Base-by-base conservation (phyloP, 1,140 invertebrate species). In the Trichonephila clavipes region DNA sequence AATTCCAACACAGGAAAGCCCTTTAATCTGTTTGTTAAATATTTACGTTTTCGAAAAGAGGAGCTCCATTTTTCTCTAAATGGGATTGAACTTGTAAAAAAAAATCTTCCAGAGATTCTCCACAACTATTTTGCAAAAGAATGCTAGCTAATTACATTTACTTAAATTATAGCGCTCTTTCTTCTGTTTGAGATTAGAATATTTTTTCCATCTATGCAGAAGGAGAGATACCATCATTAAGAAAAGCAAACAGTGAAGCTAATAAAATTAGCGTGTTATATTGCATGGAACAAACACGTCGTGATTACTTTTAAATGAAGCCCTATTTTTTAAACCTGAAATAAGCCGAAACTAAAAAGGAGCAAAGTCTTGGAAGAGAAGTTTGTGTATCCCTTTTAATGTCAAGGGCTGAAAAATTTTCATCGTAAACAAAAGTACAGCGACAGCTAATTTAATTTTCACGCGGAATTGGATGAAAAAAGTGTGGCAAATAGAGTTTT, bases 221-320 rank as follows among this genome's bases (percentile, higher is more conserved):
- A 85, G 83, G 19, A 21, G 44, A 59, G 83, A 85, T 85, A 59
- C 83, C n/a, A 85, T 85, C 83, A 85, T 85, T 59, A 85, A 85
- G 51, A 85, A 59, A 85, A 85, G 83, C 24, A 85, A 85, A 85
- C 83, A 85, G 21, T 14, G 44, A 85, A 61, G 44, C 24, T 85
- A 85, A 85, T 85, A 58, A 61, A 85, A 85, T 85, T 85, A 85
- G 83, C n/a, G 58, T 85, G 58, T 59, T 77, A 77, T 77, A 77
- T 77, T 77, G 28, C 72, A 77, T 77, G 72, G 72, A 77, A 77
- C 72, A 77, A 77, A 77, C 72, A 77, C 28, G 72, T 12, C 72
- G 72, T 77, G 72, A 77, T 77, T 77, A 77, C 72, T 77, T 77
- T 77, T 77, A 77, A 77, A 77, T 77, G 72, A 1, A 77, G 72